Percentiles rank a stretch among this genome's conserved stretches.
Evolutionary conservation across 2,888 invertebrate species (phyloP).

Genomic region (Hypercompe scribonia): DNA sequence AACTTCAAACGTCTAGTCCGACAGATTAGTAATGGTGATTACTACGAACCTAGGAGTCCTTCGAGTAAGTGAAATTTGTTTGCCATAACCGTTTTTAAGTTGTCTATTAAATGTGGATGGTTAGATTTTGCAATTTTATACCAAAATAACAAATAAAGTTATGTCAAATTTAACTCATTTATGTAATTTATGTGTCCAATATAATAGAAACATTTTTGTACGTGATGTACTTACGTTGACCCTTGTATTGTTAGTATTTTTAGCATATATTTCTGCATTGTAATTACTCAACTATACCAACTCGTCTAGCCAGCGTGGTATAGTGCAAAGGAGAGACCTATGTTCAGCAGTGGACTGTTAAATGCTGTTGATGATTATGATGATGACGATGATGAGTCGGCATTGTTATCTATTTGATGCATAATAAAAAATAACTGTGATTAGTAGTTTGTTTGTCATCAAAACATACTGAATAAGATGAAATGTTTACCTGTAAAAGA

Average conservation of each 20-base stretch:
- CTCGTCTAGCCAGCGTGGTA: too few relatives aligned
- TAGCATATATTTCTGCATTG: too few relatives aligned
- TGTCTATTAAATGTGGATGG: not conserved
- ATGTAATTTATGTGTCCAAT: not conserved
- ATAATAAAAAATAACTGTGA: too few relatives aligned
- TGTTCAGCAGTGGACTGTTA: too few relatives aligned
- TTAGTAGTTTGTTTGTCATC: not conserved
- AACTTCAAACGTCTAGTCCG: conserved; percentile 98
- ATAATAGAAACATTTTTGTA: not conserved
- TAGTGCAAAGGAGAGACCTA: too few relatives aligned
- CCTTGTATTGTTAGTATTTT: not conserved
- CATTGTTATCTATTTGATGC: too few relatives aligned
- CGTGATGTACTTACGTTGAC: not conserved
- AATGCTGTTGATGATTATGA: too few relatives aligned
- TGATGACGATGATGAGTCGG: too few relatives aligned
- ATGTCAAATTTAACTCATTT: not conserved
- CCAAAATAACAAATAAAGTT: not conserved
- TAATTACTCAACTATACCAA: too few relatives aligned
- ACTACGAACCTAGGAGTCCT: conserved; percentile 97
- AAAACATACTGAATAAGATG: not conserved
- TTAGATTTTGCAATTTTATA: not conserved
- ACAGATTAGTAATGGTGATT: conserved; percentile 98
- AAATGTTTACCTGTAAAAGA: not conserved
- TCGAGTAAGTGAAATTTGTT: conserved; percentile 89
- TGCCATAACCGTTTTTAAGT: not conserved